Percentiles rank a stretch among this genome's conserved stretches.
These are phyloP conservation scores for Penaeus vannamei DNA, from an alignment of 1,140 invertebrate genomes.

Conservation along the genomic window DNA sequence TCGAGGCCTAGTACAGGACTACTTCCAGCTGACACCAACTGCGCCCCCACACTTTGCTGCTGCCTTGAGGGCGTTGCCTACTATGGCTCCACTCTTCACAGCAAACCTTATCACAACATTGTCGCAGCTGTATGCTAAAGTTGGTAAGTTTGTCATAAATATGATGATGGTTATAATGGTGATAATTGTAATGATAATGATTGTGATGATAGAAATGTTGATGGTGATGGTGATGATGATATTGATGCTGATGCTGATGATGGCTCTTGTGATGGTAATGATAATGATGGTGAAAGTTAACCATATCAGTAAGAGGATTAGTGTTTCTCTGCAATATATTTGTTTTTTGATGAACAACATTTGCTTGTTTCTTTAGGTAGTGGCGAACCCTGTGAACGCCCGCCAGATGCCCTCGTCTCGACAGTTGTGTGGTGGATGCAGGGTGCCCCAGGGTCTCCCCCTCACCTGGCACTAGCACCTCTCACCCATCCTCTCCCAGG, in stretches of 20 bases:
- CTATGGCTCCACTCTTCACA: slow-evolving; percentile 61
- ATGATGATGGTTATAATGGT: too few relatives aligned
- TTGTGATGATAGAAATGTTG: too few relatives aligned
- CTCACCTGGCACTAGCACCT: slow-evolving; percentile 54
- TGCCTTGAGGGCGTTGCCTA: slow-evolving; percentile 51
- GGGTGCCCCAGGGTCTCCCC: slow-evolving; percentile 44
- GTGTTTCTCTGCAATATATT: neutral
- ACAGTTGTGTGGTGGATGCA: slow-evolving; percentile 59
- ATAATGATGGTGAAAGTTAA: too few relatives aligned
- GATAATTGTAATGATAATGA: too few relatives aligned
- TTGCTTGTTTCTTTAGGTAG: slow-evolving; percentile 37
- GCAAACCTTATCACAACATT: slow-evolving; percentile 60
- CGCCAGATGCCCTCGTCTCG: slow-evolving; percentile 52
- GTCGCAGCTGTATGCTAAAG: slow-evolving; percentile 60
- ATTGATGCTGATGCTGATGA: too few relatives aligned
- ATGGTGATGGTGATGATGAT: too few relatives aligned
- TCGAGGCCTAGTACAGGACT: slow-evolving; percentile 51
- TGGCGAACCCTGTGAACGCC: slow-evolving; percentile 53
- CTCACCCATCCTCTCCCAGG: slow-evolving; percentile 50
- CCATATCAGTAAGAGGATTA: too few relatives aligned
- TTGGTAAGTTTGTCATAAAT: slow-evolving; percentile 31
- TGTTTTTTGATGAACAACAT: neutral
- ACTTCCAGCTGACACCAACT: slow-evolving; percentile 53
- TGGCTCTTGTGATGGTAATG: too few relatives aligned
- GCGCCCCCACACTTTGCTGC: slow-evolving; percentile 59